phyloP scores from a whole-genome alignment of 2,888 invertebrate species.

The Brenthis hecate region DNA sequence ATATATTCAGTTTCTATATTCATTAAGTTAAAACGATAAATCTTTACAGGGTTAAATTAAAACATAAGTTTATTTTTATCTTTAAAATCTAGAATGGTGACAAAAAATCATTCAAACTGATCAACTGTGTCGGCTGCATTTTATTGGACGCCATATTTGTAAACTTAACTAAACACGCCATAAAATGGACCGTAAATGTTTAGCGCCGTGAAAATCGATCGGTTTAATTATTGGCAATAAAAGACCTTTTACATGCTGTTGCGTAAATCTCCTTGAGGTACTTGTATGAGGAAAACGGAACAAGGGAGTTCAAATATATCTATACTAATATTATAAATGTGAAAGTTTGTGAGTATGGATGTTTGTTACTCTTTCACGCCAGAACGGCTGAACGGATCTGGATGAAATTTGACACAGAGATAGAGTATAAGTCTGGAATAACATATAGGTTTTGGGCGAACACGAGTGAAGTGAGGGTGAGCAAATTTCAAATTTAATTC shows the following conservation, averaged over 20 bases:
- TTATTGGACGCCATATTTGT: slow-evolving; percentile 40
- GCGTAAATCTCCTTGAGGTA: slow-evolving; percentile 10
- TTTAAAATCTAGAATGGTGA: slow-evolving; percentile 16
- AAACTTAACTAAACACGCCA: slow-evolving; percentile 33
- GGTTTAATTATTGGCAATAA: slow-evolving; percentile 27
- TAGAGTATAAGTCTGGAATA: too few relatives aligned
- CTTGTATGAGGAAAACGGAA: slow-evolving; percentile 4
- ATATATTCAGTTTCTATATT: neutral
- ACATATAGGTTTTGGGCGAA: too few relatives aligned
- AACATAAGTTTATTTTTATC: slow-evolving; percentile 23
- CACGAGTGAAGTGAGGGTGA: too few relatives aligned
- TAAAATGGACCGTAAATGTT: slow-evolving; percentile 34
- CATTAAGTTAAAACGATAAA: slow-evolving; percentile 7
- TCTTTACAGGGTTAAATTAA: slow-evolving; percentile 12
- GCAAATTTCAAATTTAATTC: neutral
- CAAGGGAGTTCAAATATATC: neutral
- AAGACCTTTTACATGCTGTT: slow-evolving; percentile 16
- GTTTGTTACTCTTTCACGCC: too few relatives aligned
- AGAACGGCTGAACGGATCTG: too few relatives aligned
- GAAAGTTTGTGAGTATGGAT: too few relatives aligned
- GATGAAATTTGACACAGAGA: too few relatives aligned
- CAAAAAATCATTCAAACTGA: slow-evolving; percentile 34
- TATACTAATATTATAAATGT: neutral
- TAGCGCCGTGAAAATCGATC: slow-evolving; percentile 38
- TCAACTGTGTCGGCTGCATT: slow-evolving; percentile 27